Evolutionary conservation across 2,888 invertebrate genomes (phyloP), one percentile per base, ranked within the genome.

Genomic region (Leucophenga montana): DNA sequence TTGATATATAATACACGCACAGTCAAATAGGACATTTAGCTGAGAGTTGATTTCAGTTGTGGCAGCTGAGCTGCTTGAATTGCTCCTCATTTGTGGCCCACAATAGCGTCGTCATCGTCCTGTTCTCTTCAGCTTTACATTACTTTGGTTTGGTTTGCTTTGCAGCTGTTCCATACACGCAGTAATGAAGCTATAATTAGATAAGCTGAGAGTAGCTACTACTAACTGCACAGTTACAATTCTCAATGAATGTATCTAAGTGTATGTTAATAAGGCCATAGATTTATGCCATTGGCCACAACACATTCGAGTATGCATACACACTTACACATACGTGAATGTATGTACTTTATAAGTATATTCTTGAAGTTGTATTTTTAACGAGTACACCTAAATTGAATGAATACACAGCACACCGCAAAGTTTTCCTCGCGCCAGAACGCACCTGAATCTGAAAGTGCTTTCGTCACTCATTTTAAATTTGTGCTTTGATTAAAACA

Each of bases 131-230:
- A 3, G 27, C 16, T 18, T 50, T 8, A 50, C 18, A 11, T 50
- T 50, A 50, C 50, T 50, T 50, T 75, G 62, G 78, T 77, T 73
- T 18, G 16, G 9, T 8, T 6, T n/a, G 16, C 3, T 50, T 50
- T 18, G n/a, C 50, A 50, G 50, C 50, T 16, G 50, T 50, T n/a
- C 16, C 50, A 77, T 76, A 8, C 72, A 77, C 68, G 73, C 75
- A 67, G 72, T 81, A 81, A 81, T 84, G 84, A 84, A 84, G 83
- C 81, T 81, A 84, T 84, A 84, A 81, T 81, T 84, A 81, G 81
- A 81, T 81, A 80, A 81, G 77, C 80, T 70, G 67, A 65, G 68
- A 53, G 59, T 59, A 59, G 64, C 57, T 33, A n/a, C n/a, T n/a
- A n/a, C n/a, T n/a, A 53, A 39, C 50, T 57, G 67, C 59, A 68